Evolutionary conservation across 2,888 invertebrate species (phyloP), one percentile per base, ranked within the genome.

Genomic region (Phaonia tiefii): DNA sequence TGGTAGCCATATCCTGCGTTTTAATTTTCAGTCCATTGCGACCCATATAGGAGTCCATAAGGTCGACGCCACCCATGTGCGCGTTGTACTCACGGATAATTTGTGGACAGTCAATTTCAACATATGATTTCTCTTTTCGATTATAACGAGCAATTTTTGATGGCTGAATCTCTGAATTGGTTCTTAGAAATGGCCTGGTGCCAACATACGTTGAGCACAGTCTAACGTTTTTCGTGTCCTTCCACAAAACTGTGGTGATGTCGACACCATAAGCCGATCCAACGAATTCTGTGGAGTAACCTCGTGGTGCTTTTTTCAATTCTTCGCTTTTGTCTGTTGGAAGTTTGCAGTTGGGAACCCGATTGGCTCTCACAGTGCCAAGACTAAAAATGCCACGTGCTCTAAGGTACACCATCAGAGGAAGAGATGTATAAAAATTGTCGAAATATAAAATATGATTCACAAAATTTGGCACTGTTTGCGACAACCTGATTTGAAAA

Each of bases 321-420:
- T 56, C 26, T n/a, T 13, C 25, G 2, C 1, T 26, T 26, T 2
- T n/a, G n/a, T 56, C 56, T 10, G 56, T 26, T 56, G 56, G 26
- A 2, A 26, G 25, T 56, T 22, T 56, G 11, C 10, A 26, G 56
- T 26, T 25, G 25, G 56, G 56, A 26, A 56, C 26, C 1, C 22
- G 51, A 54, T 54, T 54, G 17, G 22, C 11, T 54, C 51, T 5
- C 20, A 54, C 46, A 26, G 46, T 60, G 2, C 58, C 71, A 7
- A 71, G 25, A 1, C 58, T 15, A 8, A 44, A n/a, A 15, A 58
- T 58, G 7, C 58, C 26, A 44, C 72, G 72, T 10, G 17, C 31
- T 63, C 60, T 72, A 17, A 72, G 17, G 20, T 72, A 60, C 26
- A 63, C 5, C n/a, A 60, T 25, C 26, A 72, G 26, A 15, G 49